A percentile compares a stretch with the other conserved stretches of the same genome.
phyloP scores from a whole-genome alignment of 2,797 vertebrate species.

The Orientallactaga sibirica region DNA sequence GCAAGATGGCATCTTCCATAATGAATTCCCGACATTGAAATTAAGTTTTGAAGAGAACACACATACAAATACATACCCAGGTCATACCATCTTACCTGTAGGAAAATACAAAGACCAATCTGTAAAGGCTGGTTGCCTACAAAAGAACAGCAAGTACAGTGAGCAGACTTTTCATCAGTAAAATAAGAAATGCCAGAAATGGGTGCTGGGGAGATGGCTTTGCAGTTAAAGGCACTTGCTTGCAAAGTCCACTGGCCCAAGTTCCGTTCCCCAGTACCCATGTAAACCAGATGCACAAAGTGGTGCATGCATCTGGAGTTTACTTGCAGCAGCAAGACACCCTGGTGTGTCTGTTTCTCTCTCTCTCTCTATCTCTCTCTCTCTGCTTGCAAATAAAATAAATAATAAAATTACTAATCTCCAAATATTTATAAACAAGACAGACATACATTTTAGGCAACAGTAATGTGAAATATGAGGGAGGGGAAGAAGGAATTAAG shows the following conservation, averaged over 20 bases:
- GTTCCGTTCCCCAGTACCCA: too few relatives aligned
- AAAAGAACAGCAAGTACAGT: conserved; percentile 3
- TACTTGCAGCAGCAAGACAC: too few relatives aligned
- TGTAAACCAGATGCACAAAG: too few relatives aligned
- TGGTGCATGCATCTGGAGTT: too few relatives aligned
- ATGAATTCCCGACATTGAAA: background rate
- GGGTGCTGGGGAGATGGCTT: too few relatives aligned
- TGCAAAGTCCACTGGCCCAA: too few relatives aligned
- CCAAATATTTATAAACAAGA: background rate
- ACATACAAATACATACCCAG: conserved; percentile 12
- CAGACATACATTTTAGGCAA: background rate
- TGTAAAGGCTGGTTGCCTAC: background rate
- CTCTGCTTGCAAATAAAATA: background rate
- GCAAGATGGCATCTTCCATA: background rate
- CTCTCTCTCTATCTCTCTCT: too few relatives aligned
- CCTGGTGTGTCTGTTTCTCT: too few relatives aligned
- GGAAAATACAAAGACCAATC: conserved; percentile 22
- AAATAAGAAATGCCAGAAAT: background rate
- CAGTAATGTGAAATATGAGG: background rate
- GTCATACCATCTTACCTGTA: conserved; percentile 1
- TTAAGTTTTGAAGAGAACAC: background rate
- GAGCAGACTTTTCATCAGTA: background rate
- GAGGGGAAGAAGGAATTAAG: too few relatives aligned
- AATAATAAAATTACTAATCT: background rate
- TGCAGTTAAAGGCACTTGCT: too few relatives aligned